Evolutionary conservation across 2,113 vertebrate genomes (phyloP), one percentile per base, ranked within the genome.

Genomic region (Corydoras maculifer): DNA sequence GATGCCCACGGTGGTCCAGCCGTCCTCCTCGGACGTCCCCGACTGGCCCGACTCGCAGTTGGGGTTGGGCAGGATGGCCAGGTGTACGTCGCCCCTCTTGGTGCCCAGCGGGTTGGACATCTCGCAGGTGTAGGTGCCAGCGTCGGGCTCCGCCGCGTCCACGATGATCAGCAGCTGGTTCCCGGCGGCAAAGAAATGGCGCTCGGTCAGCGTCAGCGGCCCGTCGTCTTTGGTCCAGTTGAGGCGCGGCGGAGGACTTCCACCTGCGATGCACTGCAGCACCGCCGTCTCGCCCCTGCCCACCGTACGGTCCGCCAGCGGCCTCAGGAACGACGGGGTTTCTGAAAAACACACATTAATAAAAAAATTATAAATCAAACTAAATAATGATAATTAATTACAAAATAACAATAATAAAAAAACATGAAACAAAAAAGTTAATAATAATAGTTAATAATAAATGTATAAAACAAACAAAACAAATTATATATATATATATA

Each of bases 141-240:
- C 94, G 9, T 98, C 97, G 0, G 86, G 90, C 73, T 95, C 85
- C 0, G 93, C 91, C 0, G 92, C 92, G 30, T 99, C 95, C 35
- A 99, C 96, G 0, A 99, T 93, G 75, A 99, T 98, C 35, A 99
- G 91, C 30, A 98, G 89, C 85, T 99, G 95, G 77, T 98, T 96
- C 78, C 92, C 94, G 0, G 96, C 96, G 9, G 95, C 96, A 8
- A 99, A 99, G 64, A 98, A 99, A 86, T 99, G 96, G 0, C 94
- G 91, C 76, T 98, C 96, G 0, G 96, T 98, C 70, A 95, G 89
- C 25, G 89, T 10, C 2, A 99, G 84, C 0, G 94, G 94, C 79
- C 88, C 93, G 81, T 98, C 94, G 29, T 99, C 94, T 79, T 99
- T 99, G 77, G 94, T 99, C 96, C 96, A 99, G 86, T 97, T 97